Evolutionary conservation across 2,113 vertebrate species (phyloP), one percentile per base, ranked within the genome.

Genomic region (Chionomys nivalis): DNA sequence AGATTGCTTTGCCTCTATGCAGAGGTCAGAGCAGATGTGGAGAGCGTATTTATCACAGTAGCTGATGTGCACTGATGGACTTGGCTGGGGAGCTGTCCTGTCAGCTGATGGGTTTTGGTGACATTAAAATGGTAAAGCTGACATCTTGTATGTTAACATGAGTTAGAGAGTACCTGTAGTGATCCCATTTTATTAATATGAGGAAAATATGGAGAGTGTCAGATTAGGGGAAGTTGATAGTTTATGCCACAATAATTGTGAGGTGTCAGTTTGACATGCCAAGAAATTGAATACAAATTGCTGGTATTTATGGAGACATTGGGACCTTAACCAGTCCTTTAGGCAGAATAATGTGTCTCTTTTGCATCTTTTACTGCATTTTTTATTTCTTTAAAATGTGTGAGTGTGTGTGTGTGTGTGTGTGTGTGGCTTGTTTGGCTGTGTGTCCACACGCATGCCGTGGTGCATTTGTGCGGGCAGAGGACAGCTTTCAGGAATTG

Each of bases 211-310:
- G 44, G 44, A 73, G 65, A 63, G 77, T 28, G 63, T 91, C 36
- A 68, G 31, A 33, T 88, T 89, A 72, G 63, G 31, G 36, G 36
- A 82, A 92, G 68, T 92, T 9, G 66, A 13, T 77, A 78, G 75
- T 75, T 94, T 89, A 81, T 85, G 39, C 33, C 33, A 28, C 73
- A 23, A 14, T 85, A 52, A 85, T 36, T 90, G 52, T 89, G 77
- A 96, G 83, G 55, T 95, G 66, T 21, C 82, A 52, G 2, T 55
- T 87, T 63, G n/a, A 87, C 10, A 63, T 66, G 42, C 42, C 21
- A 72, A 83, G 44, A 93, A 93, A 47, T 87, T 85, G 65, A 13
- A 19, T 89, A 26, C 91, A 52, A 75, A 76, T 91, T 68, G 81
- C 16, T 92, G 28, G 47, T 70, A 49, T 42, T 85, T 70, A 58